A percentile compares a stretch with the other conserved stretches of the same genome.
phyloP scores from a whole-genome alignment of 2,888 invertebrate genomes.

The Acronicta leporina region DNA sequence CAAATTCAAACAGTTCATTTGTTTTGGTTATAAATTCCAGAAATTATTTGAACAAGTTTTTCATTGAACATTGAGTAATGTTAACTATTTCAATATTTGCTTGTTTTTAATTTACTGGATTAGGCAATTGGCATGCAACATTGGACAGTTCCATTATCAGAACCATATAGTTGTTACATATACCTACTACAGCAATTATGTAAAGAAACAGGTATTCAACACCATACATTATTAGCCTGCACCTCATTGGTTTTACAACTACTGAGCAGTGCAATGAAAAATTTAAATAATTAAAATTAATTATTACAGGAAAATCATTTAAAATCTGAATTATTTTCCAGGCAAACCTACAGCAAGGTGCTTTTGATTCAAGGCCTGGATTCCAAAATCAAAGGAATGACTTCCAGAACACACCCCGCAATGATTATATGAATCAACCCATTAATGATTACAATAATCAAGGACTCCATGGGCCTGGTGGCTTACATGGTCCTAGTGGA shows the following conservation, averaged over 20 bases:
- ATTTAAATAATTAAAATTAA: background rate
- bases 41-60: too few species aligned
- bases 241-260: too few species aligned
- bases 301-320: background rate
- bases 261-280: background rate
- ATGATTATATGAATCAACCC: slow-evolving; percentile 44
- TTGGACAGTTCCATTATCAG: too few species aligned
- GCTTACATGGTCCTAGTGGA: slow-evolving; percentile 15
- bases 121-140: too few species aligned
- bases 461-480: slow-evolving; percentile 21
- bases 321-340: slow-evolving; percentile 35
- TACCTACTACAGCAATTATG: too few species aligned
- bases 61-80: too few species aligned
- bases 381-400: slow-evolving; percentile 62
- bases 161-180: too few species aligned
- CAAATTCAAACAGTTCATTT: background rate
- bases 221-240: too few species aligned
- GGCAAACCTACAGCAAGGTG: slow-evolving; percentile 40
- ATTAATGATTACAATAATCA: slow-evolving; percentile 40
- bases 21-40: too few species aligned
- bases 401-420: slow-evolving; percentile 55
- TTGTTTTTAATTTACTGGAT: too few species aligned
- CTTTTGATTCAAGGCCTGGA: slow-evolving; percentile 58
- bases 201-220: too few species aligned
- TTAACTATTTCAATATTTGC: too few species aligned